Evolutionary conservation across 2,113 vertebrate genomes (phyloP).

Genomic region (Actenoides hombroni): DNA sequence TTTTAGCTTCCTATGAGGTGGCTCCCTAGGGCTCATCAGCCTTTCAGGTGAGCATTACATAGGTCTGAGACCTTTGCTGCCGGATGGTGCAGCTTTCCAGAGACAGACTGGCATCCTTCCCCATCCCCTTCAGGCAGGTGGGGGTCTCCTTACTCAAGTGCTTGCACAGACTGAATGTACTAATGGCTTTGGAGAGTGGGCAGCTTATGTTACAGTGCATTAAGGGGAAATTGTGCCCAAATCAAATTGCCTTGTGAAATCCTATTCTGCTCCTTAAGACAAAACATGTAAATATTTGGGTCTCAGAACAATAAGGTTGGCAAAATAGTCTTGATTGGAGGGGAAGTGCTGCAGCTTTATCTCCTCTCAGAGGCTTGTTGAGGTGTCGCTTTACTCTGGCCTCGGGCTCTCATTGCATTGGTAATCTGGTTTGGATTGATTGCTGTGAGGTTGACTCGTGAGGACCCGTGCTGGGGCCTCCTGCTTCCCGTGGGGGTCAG

Average conservation of each 20-base stretch:
- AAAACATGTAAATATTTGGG: slow-evolving; percentile 98
- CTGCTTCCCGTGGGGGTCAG: slow-evolving; percentile 73
- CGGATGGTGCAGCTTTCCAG: not conserved
- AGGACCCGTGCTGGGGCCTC: slow-evolving; percentile 75
- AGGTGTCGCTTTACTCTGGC: slow-evolving; percentile 86
- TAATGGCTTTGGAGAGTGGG: slow-evolving; percentile 63
- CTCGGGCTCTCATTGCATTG: slow-evolving; percentile 76
- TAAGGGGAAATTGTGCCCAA: slow-evolving; percentile 78
- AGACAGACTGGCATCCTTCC: not conserved
- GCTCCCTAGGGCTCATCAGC: not conserved
- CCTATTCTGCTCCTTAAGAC: slow-evolving; percentile 87
- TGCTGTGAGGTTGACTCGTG: slow-evolving; percentile 78
- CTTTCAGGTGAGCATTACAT: not conserved
- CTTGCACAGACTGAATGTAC: not conserved
- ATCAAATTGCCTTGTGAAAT: slow-evolving; percentile 88
- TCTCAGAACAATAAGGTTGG: slow-evolving; percentile 87
- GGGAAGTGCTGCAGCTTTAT: slow-evolving; percentile 83
- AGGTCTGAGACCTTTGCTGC: not conserved
- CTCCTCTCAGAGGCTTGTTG: slow-evolving; percentile 81
- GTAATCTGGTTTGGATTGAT: slow-evolving; percentile 92
- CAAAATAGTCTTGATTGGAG: slow-evolving; percentile 88
- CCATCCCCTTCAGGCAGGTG: not conserved
- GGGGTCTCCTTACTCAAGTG: slow-evolving; percentile 17
- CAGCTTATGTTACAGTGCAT: slow-evolving; percentile 77
- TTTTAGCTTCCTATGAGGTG: not conserved